Evolutionary conservation across 1,140 invertebrate genomes (phyloP).

Genomic region (Psilanteris sp.): DNA sequence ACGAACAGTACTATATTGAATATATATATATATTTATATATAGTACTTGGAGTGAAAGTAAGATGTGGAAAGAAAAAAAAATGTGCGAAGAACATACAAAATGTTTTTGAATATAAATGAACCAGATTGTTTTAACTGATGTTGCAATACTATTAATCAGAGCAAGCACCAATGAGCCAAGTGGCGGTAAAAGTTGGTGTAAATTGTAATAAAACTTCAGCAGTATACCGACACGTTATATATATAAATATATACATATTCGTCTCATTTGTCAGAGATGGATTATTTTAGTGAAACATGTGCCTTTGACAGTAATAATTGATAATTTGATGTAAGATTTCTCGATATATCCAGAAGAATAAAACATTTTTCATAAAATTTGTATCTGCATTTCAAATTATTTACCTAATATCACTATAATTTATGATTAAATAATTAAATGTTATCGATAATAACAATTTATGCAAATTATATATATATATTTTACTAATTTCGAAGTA

Average conservation of each 20-base stretch:
- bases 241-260: constrained; percentile 44
- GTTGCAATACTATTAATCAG: constrained; percentile 51
- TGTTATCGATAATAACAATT: too few relatives aligned
- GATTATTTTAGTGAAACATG: constrained; percentile 74
- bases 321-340: constrained; percentile 76
- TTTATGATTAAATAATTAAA: too few relatives aligned
- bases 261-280: constrained; percentile 58
- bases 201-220: constrained; percentile 48
- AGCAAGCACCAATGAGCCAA: constrained; percentile 47
- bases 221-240: constrained; percentile 50
- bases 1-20: constrained; percentile 28
- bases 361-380: constrained; percentile 79
- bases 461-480: too few relatives aligned
- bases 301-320: constrained; percentile 80
- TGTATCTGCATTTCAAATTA: too few relatives aligned
- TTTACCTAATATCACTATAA: too few relatives aligned
- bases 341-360: constrained; percentile 77
- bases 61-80: constrained; percentile 8
- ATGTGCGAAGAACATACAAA: neutral
- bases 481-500: too few relatives aligned
- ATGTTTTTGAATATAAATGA: constrained; percentile 32
- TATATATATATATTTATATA: too few relatives aligned
- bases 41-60: constrained; percentile 14
- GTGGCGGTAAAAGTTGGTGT: constrained; percentile 41
- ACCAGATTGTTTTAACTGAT: constrained; percentile 43